Evolutionary conservation across 2,888 invertebrate genomes (phyloP).

Genomic region (Megastigmus dorsalis): DNA sequence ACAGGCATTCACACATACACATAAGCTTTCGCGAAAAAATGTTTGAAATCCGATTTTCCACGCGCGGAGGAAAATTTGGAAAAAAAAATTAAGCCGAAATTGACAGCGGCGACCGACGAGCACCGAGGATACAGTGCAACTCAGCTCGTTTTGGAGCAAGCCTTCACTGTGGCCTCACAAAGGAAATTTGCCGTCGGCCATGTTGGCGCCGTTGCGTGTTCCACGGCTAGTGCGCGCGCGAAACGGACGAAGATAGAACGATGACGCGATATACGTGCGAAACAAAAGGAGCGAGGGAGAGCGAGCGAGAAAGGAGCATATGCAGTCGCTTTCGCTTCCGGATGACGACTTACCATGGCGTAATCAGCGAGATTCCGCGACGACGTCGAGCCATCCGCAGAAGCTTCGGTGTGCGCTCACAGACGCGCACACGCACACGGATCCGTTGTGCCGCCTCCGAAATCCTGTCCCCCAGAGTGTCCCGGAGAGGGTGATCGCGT

Average conservation of each 20-base stretch:
- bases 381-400: slow-evolving; percentile 51
- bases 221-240: slow-evolving; percentile 9
- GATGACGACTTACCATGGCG: slow-evolving; percentile 45
- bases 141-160: too few species aligned
- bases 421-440: not conserved
- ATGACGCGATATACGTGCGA: not conserved
- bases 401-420: not conserved
- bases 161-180: slow-evolving; percentile 28
- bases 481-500: slow-evolving; percentile 1
- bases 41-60: too few species aligned
- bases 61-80: too few species aligned
- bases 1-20: too few species aligned
- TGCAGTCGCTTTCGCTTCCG: slow-evolving; percentile 28
- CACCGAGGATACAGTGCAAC: too few species aligned
- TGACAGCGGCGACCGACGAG: too few species aligned
- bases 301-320: slow-evolving; percentile 10
- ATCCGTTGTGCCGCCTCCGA: too few species aligned
- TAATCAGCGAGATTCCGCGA: slow-evolving; percentile 47
- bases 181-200: slow-evolving; percentile 54
- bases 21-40: too few species aligned
- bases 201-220: slow-evolving; percentile 42
- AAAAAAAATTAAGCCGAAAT: too few species aligned
- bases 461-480: not conserved
- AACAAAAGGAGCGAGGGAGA: not conserved
- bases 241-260: slow-evolving; percentile 15